Base-by-base conservation (phyloP, 2,797 vertebrate species). In the Notoglanidium macrostoma region DNA sequence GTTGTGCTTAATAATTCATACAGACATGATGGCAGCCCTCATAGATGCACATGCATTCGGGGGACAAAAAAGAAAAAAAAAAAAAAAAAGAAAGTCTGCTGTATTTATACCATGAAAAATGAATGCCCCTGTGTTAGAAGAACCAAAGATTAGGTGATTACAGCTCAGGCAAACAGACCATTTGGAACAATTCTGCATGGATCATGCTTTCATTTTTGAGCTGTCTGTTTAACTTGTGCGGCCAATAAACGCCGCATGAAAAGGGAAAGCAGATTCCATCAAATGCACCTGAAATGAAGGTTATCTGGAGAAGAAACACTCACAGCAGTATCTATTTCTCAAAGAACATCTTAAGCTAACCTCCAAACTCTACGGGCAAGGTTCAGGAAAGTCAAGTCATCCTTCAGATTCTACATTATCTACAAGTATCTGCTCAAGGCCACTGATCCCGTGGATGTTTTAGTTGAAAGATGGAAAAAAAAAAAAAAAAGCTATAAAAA, bases 1-100 rank as follows among this genome's bases (percentile, higher is more conserved):
- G 91, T 89, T 65, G 88, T 84, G 49, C 51, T 91, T 89, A 90
- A 90, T 91, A 90, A 91, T 91, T 91, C 88, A 91, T 88, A 84
- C 12, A 59, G 83, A 65, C 87, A 83, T 82, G 87, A 85, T 77
- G 61, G 76, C 63, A 29, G 73, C 83, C 65, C 65, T 26, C 85
- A 83, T 70, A 74, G 85, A 88, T 72, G 55, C 73, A 65, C 76
- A 82, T 84, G 87, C 83, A 86, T 84, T 83, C 57, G 74, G 49
- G 49, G 10, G 49, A 72, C 5, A 49, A 10, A 49, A 49, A 49
- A 49, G 9, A 49, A 49, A 49, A 51, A n/a, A n/a, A n/a, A 10
- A 49, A 49, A 49, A 49, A 49, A 49, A 49, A 49, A 51, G 84
- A 78, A 68, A 72, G 72, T 8, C 85, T 35, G 85, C 89, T 79